These are phyloP conservation scores for Aphis craccivora DNA, from an alignment of 1,140 invertebrate genomes.

Conservation along the genomic window DNA sequence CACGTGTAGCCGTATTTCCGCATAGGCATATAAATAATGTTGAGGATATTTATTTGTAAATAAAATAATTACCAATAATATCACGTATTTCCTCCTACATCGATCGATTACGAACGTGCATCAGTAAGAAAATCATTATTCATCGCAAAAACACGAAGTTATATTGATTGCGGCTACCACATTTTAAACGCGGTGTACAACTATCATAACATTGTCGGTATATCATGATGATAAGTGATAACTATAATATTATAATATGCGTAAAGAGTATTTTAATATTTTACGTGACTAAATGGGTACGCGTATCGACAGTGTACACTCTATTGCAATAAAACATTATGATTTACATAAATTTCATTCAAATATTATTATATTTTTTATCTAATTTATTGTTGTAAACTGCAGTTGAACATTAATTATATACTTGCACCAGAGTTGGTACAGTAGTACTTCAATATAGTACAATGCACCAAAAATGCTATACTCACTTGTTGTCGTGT, in stretches of 20 bases:
- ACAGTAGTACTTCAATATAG: neutral
- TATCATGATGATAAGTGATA: too few relatives aligned
- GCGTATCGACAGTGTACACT: neutral
- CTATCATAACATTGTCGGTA: too few relatives aligned
- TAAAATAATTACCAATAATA: neutral
- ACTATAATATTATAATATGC: too few relatives aligned
- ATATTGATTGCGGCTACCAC: neutral
- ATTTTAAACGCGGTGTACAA: neutral
- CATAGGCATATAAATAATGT: neutral
- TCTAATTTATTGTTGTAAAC: neutral
- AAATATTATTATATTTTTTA: neutral
- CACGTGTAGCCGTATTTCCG: neutral
- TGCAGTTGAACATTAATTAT: neutral
- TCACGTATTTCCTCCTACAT: conserved; percentile 12
- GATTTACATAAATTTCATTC: neutral
- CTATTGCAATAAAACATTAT: neutral
- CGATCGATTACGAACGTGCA: neutral
- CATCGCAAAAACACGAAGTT: neutral
- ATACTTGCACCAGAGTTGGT: neutral
- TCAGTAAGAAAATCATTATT: neutral
- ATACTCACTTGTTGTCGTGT: neutral
- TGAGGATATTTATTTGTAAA: neutral
- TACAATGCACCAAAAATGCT: neutral
- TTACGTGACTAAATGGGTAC: neutral
- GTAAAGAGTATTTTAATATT: neutral